Percentiles rank a stretch among this genome's conserved stretches.
phyloP scores from a whole-genome alignment of 2,113 vertebrate genomes.

The Serinus canaria region DNA sequence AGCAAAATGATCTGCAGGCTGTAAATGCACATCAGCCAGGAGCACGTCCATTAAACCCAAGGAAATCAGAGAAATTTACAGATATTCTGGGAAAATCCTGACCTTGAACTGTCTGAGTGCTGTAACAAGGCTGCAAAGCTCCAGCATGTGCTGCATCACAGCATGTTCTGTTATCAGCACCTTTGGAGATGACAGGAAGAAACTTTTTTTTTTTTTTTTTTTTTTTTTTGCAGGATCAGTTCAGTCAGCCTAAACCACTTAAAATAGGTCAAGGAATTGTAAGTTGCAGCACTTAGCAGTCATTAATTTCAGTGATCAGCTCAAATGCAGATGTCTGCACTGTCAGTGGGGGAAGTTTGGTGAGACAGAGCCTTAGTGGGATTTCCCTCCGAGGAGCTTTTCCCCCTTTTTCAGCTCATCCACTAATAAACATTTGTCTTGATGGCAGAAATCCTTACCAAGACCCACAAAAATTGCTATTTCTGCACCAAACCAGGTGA shows the following conservation, averaged over 20 bases:
- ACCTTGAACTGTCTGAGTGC: neutral
- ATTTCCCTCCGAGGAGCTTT: neutral
- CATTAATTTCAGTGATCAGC: neutral
- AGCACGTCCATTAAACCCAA: rapidly evolving
- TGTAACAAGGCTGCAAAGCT: neutral
- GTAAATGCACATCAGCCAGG: neutral
- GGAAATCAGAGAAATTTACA: neutral
- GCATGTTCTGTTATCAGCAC: neutral
- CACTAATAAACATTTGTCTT: neutral
- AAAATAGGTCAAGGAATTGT: neutral
- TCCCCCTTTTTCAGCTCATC: neutral
- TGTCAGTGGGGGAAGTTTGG: neutral
- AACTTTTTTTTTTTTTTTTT: neutral
- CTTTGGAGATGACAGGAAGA: neutral
- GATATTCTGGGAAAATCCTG: neutral
- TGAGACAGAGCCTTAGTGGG: neutral
- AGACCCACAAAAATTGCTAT: neutral
- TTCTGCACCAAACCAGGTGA: neutral
- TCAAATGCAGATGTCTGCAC: neutral
- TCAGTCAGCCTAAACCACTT: neutral
- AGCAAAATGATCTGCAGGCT: neutral
- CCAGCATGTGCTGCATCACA: neutral
- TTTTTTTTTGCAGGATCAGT: neutral
- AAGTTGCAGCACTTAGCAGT: neutral
- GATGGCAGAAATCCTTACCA: neutral